phyloP scores from a whole-genome alignment of 2,113 vertebrate genomes.

The Salvator merianae region DNA sequence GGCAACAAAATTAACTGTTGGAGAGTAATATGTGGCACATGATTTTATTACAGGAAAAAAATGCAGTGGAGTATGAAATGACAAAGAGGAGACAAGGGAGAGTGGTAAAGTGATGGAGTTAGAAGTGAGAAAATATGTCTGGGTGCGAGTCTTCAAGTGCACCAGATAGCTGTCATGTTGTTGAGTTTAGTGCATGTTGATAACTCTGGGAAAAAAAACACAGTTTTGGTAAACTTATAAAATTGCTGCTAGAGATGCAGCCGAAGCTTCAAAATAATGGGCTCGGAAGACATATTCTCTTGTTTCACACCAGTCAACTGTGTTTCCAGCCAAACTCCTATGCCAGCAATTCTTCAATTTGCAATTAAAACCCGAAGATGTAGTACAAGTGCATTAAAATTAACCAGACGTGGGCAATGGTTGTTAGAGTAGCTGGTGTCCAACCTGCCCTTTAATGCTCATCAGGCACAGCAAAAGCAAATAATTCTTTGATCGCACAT shows the following conservation, averaged over 20 bases:
- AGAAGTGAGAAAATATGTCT: constrained; percentile 8
- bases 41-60: not conserved
- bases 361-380: not conserved
- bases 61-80: constrained; percentile 37
- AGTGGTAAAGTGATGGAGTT: constrained; percentile 19
- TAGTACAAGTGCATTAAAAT: not conserved
- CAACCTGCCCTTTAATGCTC: too few relatives aligned
- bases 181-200: not conserved
- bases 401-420: not conserved
- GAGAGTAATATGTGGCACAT: not conserved
- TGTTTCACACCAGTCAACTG: not conserved
- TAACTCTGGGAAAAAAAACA: not conserved
- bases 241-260: not conserved
- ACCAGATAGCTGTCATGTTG: not conserved
- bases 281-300: not conserved
- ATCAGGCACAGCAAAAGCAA: too few relatives aligned
- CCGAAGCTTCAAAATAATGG: not conserved
- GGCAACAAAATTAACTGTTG: constrained; percentile 32
- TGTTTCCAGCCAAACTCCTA: not conserved
- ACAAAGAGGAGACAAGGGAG: not conserved
- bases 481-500: too few relatives aligned
- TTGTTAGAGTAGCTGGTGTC: too few relatives aligned
- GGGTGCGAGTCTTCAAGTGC: not conserved
- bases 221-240: constrained; percentile 16
- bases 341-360: not conserved